These are phyloP conservation scores for Psophia crepitans DNA, from an alignment of 2,113 vertebrate species.

Conservation along the genomic window DNA sequence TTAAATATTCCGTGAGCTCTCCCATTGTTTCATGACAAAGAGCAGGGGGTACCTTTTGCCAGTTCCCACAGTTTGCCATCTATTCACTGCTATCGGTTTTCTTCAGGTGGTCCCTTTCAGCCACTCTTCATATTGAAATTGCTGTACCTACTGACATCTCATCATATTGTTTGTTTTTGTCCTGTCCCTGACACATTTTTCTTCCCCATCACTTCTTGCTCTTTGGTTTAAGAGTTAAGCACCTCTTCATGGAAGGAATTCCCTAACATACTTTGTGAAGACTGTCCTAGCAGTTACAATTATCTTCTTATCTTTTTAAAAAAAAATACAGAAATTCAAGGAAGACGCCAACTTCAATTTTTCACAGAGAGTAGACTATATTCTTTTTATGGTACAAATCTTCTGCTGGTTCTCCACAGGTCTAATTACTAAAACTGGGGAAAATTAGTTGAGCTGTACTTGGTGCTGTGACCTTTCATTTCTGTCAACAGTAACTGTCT, in stretches of 20 bases:
- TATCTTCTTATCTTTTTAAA: neutral
- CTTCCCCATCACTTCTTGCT: neutral
- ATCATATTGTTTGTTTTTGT: neutral
- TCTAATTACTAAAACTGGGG: neutral
- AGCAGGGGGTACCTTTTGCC: neutral
- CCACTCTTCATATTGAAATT: neutral
- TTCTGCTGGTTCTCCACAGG: neutral
- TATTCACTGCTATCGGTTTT: neutral
- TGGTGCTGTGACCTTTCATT: neutral
- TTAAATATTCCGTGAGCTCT: neutral
- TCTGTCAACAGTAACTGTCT: neutral
- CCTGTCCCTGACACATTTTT: neutral
- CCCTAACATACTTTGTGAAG: neutral
- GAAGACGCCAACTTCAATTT: neutral
- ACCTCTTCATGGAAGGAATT: neutral
- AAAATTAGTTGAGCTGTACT: neutral
- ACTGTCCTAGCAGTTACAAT: neutral
- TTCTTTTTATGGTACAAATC: neutral
- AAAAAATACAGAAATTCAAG: neutral
- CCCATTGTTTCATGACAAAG: neutral
- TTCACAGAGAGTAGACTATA: neutral
- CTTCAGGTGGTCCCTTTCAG: neutral
- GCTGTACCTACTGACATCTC: neutral
- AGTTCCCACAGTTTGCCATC: neutral
- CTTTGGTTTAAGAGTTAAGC: neutral